These are phyloP conservation scores for Helleia helle DNA, from an alignment of 2,888 invertebrate species.

Conservation along the genomic window DNA sequence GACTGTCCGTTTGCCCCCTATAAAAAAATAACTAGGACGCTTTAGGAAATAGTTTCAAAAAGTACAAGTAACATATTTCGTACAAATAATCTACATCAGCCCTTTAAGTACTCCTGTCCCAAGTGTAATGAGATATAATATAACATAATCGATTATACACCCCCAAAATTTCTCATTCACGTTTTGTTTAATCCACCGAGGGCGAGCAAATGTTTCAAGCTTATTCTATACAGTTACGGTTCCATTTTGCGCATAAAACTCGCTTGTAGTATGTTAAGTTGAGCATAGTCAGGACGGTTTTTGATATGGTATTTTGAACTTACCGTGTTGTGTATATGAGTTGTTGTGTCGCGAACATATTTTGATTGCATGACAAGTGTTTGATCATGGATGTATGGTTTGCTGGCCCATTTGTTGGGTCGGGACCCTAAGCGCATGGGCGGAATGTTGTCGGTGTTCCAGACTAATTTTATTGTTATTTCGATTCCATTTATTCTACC, in stretches of 20 bases:
- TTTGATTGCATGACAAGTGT: constrained; percentile 14
- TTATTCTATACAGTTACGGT: constrained; percentile 18
- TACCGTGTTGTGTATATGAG: background rate
- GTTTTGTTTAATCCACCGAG: constrained; percentile 18
- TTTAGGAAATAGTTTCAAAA: constrained; percentile 13
- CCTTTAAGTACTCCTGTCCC: constrained; percentile 31
- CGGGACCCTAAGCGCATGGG: constrained; percentile 42
- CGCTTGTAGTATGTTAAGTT: constrained; percentile 4
- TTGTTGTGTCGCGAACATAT: background rate
- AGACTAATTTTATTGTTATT: constrained; percentile 55
- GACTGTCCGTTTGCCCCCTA: no score
- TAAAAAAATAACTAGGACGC: no score
- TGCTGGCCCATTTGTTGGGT: constrained; percentile 45
- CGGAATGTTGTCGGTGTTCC: constrained; percentile 43
- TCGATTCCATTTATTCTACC: constrained; percentile 40
- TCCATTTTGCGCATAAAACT: constrained; percentile 13
- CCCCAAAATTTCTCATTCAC: constrained; percentile 41
- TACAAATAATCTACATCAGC: constrained; percentile 28
- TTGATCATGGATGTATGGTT: constrained; percentile 28
- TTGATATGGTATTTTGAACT: constrained; percentile 6
- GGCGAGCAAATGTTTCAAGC: background rate
- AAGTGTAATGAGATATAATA: constrained; percentile 50
- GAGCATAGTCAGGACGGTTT: constrained; percentile 4
- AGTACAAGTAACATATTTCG: constrained; percentile 24
- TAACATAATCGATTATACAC: constrained; percentile 58